phyloP scores from a whole-genome alignment of 2,797 vertebrate species.

The Cygnus olor region DNA sequence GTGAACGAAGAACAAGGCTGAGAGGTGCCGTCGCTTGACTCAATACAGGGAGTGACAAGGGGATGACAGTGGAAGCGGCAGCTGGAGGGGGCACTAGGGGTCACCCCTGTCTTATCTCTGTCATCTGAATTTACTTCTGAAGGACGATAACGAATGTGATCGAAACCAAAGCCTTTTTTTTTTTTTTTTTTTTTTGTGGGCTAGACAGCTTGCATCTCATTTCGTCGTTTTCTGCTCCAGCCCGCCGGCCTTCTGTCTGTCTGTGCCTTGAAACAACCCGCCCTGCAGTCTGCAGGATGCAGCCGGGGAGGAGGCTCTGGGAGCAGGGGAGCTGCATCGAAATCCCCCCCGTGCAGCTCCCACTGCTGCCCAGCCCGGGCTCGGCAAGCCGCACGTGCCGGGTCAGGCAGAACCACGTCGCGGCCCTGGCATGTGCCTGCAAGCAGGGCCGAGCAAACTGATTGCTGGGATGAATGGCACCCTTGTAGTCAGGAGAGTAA shows the following conservation, averaged over 20 bases:
- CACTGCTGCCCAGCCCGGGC: constrained; percentile 20
- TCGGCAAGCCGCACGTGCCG: not conserved
- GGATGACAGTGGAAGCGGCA: not conserved
- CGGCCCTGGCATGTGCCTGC: constrained; percentile 39
- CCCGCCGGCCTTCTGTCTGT: not conserved
- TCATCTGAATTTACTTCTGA: constrained; percentile 41
- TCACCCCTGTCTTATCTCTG: constrained; percentile 49
- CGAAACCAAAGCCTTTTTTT: not conserved
- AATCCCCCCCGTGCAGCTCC: not conserved
- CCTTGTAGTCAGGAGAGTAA: constrained; percentile 4
- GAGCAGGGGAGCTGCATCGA: not conserved
- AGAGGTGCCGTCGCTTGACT: not conserved
- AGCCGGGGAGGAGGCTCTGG: not conserved
- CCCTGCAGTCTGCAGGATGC: not conserved
- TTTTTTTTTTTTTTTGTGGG: not conserved
- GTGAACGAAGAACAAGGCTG: not conserved
- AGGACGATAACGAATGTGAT: not conserved
- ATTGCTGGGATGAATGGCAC: constrained; percentile 3
- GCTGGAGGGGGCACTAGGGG: constrained; percentile 66
- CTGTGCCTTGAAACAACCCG: not conserved
- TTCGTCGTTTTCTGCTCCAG: not conserved
- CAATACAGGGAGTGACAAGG: not conserved
- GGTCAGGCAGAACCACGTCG: not conserved
- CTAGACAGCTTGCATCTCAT: not conserved
- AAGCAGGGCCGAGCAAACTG: not conserved